Base-by-base conservation (phyloP, 2,797 vertebrate genomes). In the Cyclopterus lumpus region DNA sequence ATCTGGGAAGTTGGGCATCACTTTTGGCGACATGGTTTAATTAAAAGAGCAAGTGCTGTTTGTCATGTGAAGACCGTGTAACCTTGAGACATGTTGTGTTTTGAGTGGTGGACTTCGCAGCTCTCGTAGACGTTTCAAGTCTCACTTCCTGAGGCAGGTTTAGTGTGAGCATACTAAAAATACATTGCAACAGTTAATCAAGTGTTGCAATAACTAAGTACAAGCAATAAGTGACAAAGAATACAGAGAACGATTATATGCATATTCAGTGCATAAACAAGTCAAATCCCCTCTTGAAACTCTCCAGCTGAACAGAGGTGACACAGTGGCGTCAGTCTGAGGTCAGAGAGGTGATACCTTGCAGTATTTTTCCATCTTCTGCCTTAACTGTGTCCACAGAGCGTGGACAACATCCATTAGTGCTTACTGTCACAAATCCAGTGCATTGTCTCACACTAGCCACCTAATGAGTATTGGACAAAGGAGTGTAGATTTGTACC, bases 381-480 rank as follows among this genome's bases (percentile, higher is more conserved):
- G 73, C 59, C 79, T 67, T 49, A 88, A 75, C 51, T 59, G 79
- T 75, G 66, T 86, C 85, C 67, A 82, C 81, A 71, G 53, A 79
- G 75, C 14, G 22, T 86, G 90, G 91, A 89, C 92, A 86, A 81
- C 82, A 72, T 84, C 80, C 93, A 88, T 88, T 90, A 91, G 80
- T 83, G 55, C 46, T 32, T 57, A 64, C 81, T 87, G 87, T 91
- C 86, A 85, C 60, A 88, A 77, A 78, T 83, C 85, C 89, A 88
- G 61, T 8, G 75, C 87, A 92, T 94, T 94, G 93, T 92, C 91
- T 91, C 68, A 72, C 75, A 72, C 82, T 76, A 77, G 74, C 88
- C 87, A 82, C 80, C 85, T 84, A 70, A 84, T 83, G 81, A 75
- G 71, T 91, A 67, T 82, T 85, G 86, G 91, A 93, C 89, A 93